These are phyloP conservation scores for Limnothrissa miodon DNA, from an alignment of 2,113 vertebrate genomes.

Conservation along the genomic window DNA sequence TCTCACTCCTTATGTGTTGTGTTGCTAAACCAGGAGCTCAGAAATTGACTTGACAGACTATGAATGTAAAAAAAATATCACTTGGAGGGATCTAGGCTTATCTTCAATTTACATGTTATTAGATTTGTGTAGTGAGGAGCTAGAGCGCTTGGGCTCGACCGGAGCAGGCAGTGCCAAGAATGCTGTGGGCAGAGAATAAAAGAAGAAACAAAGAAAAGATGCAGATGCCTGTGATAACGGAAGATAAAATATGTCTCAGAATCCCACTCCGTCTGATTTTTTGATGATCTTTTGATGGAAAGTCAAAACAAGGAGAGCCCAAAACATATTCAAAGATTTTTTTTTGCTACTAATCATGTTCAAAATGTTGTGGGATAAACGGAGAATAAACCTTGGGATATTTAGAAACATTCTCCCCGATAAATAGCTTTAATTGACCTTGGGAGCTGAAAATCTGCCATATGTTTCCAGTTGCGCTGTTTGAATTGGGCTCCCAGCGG, in stretches of 20 bases:
- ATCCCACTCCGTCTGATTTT: constrained; percentile 61
- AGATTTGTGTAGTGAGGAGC: constrained; percentile 70
- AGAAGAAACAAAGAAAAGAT: constrained; percentile 29
- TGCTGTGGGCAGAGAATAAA: constrained; percentile 43
- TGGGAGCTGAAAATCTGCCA: constrained; percentile 80
- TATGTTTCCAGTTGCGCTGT: constrained; percentile 80
- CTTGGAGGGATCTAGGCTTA: constrained; percentile 75
- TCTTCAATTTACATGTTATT: constrained; percentile 80
- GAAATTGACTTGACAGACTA: constrained; percentile 99
- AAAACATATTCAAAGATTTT: constrained; percentile 66
- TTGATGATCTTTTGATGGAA: constrained; percentile 60
- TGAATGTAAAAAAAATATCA: constrained; percentile 92
- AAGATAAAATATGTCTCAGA: constrained; percentile 71
- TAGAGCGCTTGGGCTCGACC: constrained; percentile 54
- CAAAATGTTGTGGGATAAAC: constrained; percentile 71
- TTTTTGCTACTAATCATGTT: constrained; percentile 64
- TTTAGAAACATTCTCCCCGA: constrained; percentile 75
- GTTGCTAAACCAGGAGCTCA: constrained; percentile 97
- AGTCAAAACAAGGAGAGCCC: constrained; percentile 57
- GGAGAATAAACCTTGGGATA: constrained; percentile 75
- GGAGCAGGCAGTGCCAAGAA: constrained; percentile 24
- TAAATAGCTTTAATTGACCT: constrained; percentile 83
- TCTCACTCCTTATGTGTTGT: constrained; percentile 99
- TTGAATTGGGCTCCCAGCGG: constrained; percentile 75
- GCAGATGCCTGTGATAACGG: constrained; percentile 65